Base-by-base conservation (phyloP, 2,797 vertebrate genomes). In the Amphiprion clarkii region DNA sequence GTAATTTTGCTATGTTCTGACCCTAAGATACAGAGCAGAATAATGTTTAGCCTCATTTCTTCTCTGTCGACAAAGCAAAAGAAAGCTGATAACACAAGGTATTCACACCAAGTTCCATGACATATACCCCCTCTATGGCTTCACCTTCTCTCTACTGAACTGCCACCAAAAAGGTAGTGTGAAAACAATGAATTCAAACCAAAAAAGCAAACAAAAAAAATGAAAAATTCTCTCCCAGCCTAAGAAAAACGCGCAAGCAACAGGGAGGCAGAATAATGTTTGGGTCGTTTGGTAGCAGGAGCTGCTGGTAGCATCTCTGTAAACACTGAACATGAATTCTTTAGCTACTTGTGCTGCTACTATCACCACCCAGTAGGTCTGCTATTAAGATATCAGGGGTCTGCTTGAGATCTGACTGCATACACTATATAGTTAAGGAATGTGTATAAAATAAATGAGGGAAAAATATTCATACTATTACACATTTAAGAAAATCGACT, bases 1-100 rank as follows among this genome's bases (percentile, higher is more conserved):
- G 52, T 61, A 53, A 71, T 83, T 77, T 80, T 78, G 65, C 67
- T 54, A 63, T 72, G 74, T 85, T 83, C 54, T 70, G 80, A 85
- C 63, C 76, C 42, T 42, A 9, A 73, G 64, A 88, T 76, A 57
- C 40, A 48, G 59, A 70, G n/a, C 33, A 62, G 46, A 82, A 85
- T 74, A 83, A 83, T 14, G 62, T 82, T 79, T 71, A 72, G 48
- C 51, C 49, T 8, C 19, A 14, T 66, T 71, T 68, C 29, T 29
- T 71, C 52, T 80, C 27, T 66, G 21, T 61, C 78, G 79, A 79
- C 33, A 67, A 74, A 83, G 39, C 44, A 66, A 77, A 73, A 70
- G 16, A 78, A 73, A 55, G 39, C 60, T 62, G 42, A 69, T 59
- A 88, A 77, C 68, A 71, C 61, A 42, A 5, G 19, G 14, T 57